A percentile compares a stretch with the other conserved stretches of the same genome.
Conservation (phyloP, 2,888 invertebrate species). For the Syrphus vitripennis region DNA sequence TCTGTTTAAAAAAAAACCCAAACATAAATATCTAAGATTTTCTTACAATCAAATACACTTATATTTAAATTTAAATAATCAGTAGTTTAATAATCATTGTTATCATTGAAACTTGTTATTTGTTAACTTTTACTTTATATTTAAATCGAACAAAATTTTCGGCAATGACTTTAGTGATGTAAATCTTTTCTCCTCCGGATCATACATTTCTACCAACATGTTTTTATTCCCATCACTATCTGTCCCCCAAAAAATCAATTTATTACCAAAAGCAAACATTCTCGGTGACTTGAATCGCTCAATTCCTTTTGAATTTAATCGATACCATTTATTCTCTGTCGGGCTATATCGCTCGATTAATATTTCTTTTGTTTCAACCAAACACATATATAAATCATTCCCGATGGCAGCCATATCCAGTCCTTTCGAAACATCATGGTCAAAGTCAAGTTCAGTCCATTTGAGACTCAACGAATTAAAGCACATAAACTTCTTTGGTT, state of each 20-base stretch:
- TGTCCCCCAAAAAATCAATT: background rate
- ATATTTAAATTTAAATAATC: no score
- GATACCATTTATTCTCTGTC: background rate
- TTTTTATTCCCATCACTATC: background rate
- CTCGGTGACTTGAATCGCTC: background rate
- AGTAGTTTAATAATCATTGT: no score
- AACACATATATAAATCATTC: background rate
- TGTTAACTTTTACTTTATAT: background rate
- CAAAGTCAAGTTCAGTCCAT: background rate
- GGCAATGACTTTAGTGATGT: background rate
- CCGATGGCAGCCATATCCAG: background rate
- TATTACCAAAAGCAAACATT: background rate
- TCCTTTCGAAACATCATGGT: background rate
- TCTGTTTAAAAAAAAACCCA: no score
- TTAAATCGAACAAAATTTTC: background rate
- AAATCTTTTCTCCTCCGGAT: background rate
- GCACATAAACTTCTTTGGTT: background rate
- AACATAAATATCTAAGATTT: no score
- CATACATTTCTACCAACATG: background rate
- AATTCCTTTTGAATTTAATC: background rate
- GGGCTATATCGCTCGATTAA: background rate
- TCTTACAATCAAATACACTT: no score
- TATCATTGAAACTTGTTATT: no score
- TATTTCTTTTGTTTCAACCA: background rate
- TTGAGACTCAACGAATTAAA: background rate